These are phyloP conservation scores for Elegia similella DNA, from an alignment of 2,888 invertebrate species.

Conservation along the genomic window DNA sequence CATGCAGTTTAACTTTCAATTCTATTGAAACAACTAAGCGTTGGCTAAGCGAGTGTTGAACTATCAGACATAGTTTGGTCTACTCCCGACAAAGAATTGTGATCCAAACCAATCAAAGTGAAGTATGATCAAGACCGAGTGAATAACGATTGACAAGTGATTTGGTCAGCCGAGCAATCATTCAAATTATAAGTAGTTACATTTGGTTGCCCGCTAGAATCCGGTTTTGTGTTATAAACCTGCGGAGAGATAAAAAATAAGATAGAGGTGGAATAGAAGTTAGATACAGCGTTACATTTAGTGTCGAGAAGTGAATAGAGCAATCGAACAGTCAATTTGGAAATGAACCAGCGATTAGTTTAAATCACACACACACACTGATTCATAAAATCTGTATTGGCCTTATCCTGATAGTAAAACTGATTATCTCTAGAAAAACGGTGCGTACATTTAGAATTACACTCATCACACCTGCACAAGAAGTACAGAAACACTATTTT, in stretches of 20 bases:
- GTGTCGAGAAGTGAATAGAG: constrained; percentile 51
- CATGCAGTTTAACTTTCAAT: constrained; percentile 57
- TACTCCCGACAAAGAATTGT: constrained; percentile 61
- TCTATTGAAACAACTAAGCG: constrained; percentile 55
- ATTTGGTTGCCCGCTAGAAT: constrained; percentile 81
- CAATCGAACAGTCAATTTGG: neutral
- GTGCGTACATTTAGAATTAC: too few relatives aligned
- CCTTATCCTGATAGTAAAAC: too few relatives aligned
- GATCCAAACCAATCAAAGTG: constrained; percentile 68
- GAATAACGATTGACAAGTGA: constrained; percentile 72
- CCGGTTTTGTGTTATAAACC: constrained; percentile 83
- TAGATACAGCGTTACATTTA: constrained; percentile 52
- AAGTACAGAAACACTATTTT: too few relatives aligned
- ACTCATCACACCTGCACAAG: too few relatives aligned
- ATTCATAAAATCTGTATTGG: too few relatives aligned
- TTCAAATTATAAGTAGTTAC: constrained; percentile 76
- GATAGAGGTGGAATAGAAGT: constrained; percentile 70
- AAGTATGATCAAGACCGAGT: constrained; percentile 72
- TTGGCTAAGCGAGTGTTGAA: constrained; percentile 62
- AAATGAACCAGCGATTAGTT: too few relatives aligned
- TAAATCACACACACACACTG: too few relatives aligned
- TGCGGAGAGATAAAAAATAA: constrained; percentile 79
- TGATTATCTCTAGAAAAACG: too few relatives aligned
- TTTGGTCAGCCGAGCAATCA: constrained; percentile 74
- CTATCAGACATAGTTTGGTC: constrained; percentile 53